Conservation (phyloP, 53 echinoderm and acorn worm genomes). For the Temnopleurus reevesii region DNA sequence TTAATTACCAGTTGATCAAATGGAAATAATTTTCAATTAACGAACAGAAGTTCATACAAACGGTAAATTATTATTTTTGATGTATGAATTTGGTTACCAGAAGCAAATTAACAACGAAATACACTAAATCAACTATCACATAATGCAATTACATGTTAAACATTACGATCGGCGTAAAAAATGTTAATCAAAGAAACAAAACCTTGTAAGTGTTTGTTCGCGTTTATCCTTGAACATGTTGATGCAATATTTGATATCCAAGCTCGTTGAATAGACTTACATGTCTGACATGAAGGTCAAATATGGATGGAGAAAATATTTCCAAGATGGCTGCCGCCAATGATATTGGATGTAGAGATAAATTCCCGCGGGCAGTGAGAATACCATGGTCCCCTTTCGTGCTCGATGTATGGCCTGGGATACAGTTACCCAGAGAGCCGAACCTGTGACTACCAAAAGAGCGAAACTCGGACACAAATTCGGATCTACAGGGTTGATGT, state of each 20-base stretch:
- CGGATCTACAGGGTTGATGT: slow-evolving; percentile 98
- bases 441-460: slow-evolving; percentile 74
- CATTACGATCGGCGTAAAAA: too few species aligned
- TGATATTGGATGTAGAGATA: slow-evolving; percentile 19
- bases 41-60: too few species aligned
- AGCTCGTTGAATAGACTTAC: not conserved
- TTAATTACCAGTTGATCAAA: too few species aligned
- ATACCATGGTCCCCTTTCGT: not conserved
- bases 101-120: too few species aligned
- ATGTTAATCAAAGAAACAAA: too few species aligned
- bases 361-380: slow-evolving; percentile 16
- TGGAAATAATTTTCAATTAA: too few species aligned
- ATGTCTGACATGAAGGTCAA: not conserved
- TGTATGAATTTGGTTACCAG: too few species aligned
- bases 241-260: not conserved
- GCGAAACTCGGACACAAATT: slow-evolving; percentile 78
- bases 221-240: too few species aligned
- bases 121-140: too few species aligned
- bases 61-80: too few species aligned
- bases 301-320: slow-evolving; percentile 19
- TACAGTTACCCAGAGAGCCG: slow-evolving; percentile 83
- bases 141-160: too few species aligned
- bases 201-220: too few species aligned
- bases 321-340: slow-evolving; percentile 61
- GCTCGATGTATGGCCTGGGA: slow-evolving; percentile 61